Percentiles rank a stretch among this genome's conserved stretches.
Evolutionary conservation across 2,888 invertebrate species (phyloP).

Genomic region (Lepidocyrtoides sp.): DNA sequence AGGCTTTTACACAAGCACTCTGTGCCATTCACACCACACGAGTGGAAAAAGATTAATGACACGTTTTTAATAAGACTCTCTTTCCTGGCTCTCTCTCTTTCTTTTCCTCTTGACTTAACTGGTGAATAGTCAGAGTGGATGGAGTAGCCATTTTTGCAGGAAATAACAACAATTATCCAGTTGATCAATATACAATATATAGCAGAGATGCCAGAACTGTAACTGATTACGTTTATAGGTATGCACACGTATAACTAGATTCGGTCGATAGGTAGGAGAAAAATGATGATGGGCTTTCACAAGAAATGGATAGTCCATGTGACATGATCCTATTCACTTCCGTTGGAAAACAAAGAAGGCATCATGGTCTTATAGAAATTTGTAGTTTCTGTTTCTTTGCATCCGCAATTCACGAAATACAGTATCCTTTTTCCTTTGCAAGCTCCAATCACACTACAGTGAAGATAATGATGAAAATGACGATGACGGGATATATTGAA

Average conservation of each 20-base stretch:
- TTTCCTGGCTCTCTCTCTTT: no score
- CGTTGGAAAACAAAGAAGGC: neutral
- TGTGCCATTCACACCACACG: constrained; percentile 50
- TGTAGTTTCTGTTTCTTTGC: no score
- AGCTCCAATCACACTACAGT: no score
- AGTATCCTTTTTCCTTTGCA: no score
- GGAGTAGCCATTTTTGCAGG: neutral
- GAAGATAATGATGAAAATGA: no score
- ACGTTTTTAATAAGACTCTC: constrained; percentile 62
- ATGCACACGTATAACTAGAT: neutral
- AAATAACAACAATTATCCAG: constrained; percentile 17
- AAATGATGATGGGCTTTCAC: neutral
- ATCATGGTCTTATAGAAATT: no score
- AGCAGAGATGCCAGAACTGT: constrained; percentile 12
- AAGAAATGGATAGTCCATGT: constrained; percentile 34
- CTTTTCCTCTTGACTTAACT: constrained; percentile 53
- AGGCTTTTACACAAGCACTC: neutral
- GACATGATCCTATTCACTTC: constrained; percentile 35
- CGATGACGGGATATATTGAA: no score
- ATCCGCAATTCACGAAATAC: no score
- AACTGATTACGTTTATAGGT: neutral
- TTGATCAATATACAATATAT: no score
- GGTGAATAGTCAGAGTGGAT: constrained; percentile 53
- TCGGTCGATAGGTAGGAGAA: neutral
- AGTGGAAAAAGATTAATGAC: constrained; percentile 71